These are phyloP conservation scores for Digitonthophagus gazella DNA, from an alignment of 2,888 invertebrate genomes.

Conservation along the genomic window DNA sequence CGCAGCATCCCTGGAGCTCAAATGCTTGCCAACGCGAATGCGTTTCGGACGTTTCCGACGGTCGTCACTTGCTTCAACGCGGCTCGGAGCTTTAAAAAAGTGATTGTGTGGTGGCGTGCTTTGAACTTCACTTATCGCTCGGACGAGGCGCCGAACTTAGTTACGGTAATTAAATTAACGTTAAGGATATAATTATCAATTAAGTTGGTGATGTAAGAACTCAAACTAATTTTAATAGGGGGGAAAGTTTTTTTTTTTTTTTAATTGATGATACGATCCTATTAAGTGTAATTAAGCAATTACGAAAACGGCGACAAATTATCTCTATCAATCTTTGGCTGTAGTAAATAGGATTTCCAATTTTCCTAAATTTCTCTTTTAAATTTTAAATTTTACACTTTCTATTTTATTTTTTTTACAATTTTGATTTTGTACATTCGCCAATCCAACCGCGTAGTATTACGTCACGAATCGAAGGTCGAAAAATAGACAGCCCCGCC, in stretches of 20 bases:
- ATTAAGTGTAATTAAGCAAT: neutral
- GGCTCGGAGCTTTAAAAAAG: too few species aligned
- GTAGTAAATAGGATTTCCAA: neutral
- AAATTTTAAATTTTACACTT: too few species aligned
- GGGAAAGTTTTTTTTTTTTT: neutral
- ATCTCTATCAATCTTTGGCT: neutral
- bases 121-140: too few species aligned
- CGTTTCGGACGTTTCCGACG: conserved; percentile 12
- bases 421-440: too few species aligned
- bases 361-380: too few species aligned
- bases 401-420: too few species aligned
- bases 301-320: neutral
- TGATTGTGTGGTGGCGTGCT: too few species aligned
- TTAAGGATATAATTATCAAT: too few species aligned
- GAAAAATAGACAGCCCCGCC: neutral
- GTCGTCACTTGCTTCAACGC: neutral
- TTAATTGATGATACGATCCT: neutral
- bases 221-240: neutral
- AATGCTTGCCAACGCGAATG: conserved; percentile 3
- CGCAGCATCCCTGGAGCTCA: conserved; percentile 47
- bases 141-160: too few species aligned
- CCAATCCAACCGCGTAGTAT: neutral
- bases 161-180: too few species aligned
- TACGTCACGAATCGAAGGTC: neutral
- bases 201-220: too few species aligned